Percentiles rank a stretch among this genome's conserved stretches.
Conservation (phyloP, 2,888 invertebrate species). For the Notodonta ziczac region DNA sequence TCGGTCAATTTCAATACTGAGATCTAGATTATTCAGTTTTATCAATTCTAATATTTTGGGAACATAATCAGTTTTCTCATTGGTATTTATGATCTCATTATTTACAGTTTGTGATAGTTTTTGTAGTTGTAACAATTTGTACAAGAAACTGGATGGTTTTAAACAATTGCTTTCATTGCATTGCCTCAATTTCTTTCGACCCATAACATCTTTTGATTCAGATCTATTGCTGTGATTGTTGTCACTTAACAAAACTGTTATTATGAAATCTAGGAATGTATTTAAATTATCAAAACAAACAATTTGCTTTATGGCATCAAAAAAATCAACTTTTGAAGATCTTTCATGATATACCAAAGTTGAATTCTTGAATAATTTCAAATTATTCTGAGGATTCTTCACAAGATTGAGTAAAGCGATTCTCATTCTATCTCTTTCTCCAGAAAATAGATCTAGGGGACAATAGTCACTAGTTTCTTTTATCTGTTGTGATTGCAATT, state of each 20-base stretch:
- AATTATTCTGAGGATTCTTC: slow-evolving; percentile 86
- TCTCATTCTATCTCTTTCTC: slow-evolving; percentile 82
- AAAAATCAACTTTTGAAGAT: slow-evolving; percentile 38
- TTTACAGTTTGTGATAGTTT: slow-evolving; percentile 50
- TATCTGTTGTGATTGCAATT: slow-evolving; percentile 82
- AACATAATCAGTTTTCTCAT: slow-evolving; percentile 55
- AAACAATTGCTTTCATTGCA: slow-evolving; percentile 46
- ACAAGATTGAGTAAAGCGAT: slow-evolving; percentile 78
- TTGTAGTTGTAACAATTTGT: slow-evolving; percentile 62
- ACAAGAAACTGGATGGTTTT: slow-evolving; percentile 44
- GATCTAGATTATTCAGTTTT: slow-evolving; percentile 43
- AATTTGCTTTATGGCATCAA: slow-evolving; percentile 44
- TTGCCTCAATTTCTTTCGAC: slow-evolving; percentile 13
- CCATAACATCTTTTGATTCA: slow-evolving; percentile 22
- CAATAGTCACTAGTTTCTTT: slow-evolving; percentile 85
- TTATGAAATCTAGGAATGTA: slow-evolving; percentile 63
- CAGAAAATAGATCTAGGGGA: slow-evolving; percentile 89
- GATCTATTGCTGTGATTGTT: slow-evolving; percentile 14
- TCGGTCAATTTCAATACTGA: slow-evolving; percentile 39
- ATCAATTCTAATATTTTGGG: slow-evolving; percentile 48
- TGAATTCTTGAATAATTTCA: slow-evolving; percentile 83
- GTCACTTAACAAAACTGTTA: slow-evolving; percentile 53
- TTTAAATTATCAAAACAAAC: slow-evolving; percentile 46
- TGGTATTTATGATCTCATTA: slow-evolving; percentile 25
- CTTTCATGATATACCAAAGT: slow-evolving; percentile 57